Evolutionary conservation across 2,113 vertebrate species (phyloP), one percentile per base, ranked within the genome.

Genomic region (Zosterops japonicus): DNA sequence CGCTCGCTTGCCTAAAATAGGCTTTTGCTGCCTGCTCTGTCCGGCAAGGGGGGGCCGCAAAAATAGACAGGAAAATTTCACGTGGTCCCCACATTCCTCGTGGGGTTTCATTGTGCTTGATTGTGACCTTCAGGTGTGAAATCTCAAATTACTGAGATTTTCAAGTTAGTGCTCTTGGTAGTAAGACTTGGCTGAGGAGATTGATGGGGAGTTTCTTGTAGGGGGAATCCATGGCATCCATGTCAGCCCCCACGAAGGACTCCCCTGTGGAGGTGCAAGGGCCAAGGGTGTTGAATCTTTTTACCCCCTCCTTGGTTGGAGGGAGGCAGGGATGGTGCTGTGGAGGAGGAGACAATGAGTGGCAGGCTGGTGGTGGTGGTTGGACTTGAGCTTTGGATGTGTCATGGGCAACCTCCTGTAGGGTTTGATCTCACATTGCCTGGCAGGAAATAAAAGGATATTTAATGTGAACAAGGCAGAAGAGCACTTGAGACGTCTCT

Each of bases 81-180:
- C 1, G 0, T 71, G 60, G 7, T 44, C 15, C 29, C 17, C 6
- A 64, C 11, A 39, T 44, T 77, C 41, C 33, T 56, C 3, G 7
- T 55, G 29, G 22, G 44, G 2, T 31, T 86, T 12, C 18, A 10
- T 16, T 44, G 3, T 21, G 5, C 33, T 71, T 46, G 8, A 56
- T 75, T 41, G 35, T 52, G 56, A 16, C 1, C 0, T 50, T 60
- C 8, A 31, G 55, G 53, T 87, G 69, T 56, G 65, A 78, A 75
- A 68, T 53, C 13, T 46, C 15, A 36, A 5, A 46, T 69, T 53
- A 46, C 4, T 33, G 72, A 46, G 14, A 4, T 69, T 69, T 77
- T 36, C 14, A 15, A 12, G 29, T 61, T 76, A 2, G 1, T 59
- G 1, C 7, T 55, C 18, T 11, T 84, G 14, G 10, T n/a, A 22